Evolutionary conservation across 2,113 vertebrate genomes (phyloP).

Genomic region (Leiothrix lutea): DNA sequence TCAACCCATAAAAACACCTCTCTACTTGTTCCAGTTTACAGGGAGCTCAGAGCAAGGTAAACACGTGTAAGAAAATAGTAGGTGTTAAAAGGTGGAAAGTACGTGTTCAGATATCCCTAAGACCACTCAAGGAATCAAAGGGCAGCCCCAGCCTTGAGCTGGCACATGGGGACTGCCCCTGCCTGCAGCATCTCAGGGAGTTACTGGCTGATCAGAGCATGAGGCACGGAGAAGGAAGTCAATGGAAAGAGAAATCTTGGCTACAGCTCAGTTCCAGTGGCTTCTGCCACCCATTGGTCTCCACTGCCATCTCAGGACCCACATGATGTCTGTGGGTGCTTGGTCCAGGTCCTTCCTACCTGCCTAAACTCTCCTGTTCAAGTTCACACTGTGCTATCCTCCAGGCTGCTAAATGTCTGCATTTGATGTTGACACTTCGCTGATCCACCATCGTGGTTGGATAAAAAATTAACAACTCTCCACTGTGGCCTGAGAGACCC

Average conservation of each 20-base stretch:
- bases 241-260: background rate
- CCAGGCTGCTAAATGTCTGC: background rate
- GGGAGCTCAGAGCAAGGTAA: conserved; percentile 48
- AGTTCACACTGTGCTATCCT: background rate
- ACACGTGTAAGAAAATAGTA: conserved; percentile 10
- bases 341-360: background rate
- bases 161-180: background rate
- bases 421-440: background rate
- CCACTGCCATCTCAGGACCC: background rate
- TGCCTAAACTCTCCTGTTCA: background rate
- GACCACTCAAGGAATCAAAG: background rate
- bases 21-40: conserved; percentile 34
- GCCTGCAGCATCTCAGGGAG: background rate
- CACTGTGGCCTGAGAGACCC: background rate
- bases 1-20: conserved; percentile 52
- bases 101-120: background rate
- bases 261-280: background rate
- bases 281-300: background rate
- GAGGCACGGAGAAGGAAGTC: background rate
- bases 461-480: background rate
- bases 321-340: background rate
- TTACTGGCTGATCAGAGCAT: background rate
- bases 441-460: background rate
- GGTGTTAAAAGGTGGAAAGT: conserved; percentile 42
- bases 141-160: background rate